Conservation (phyloP, 2,113 vertebrate genomes). For the Grus americana region DNA sequence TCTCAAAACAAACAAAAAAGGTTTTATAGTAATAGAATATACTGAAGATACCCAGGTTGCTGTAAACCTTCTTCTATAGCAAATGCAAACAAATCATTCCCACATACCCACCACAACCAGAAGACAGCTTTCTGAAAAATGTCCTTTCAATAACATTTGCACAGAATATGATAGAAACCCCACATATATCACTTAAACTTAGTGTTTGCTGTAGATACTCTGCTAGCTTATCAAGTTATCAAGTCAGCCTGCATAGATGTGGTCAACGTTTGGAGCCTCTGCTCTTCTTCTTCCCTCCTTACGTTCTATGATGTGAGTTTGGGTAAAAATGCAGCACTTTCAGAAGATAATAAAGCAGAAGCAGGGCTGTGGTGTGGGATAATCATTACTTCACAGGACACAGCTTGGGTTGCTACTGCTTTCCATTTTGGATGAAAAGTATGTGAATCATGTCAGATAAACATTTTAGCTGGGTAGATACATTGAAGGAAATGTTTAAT, state of each 20-base stretch:
- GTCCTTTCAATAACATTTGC: background rate
- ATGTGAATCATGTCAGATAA: background rate
- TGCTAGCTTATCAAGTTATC: background rate
- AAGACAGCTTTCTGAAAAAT: background rate
- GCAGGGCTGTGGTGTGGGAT: background rate
- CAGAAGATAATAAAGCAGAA: background rate
- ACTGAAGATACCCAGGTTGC: background rate
- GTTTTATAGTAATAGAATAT: background rate
- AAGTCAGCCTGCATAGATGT: background rate
- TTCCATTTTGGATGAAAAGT: background rate
- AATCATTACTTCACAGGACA: background rate
- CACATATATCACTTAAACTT: background rate
- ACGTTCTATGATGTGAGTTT: background rate
- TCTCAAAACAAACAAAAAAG: background rate
- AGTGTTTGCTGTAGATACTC: background rate
- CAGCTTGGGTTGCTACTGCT: background rate
- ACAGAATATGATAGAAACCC: background rate
- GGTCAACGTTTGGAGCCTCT: background rate
- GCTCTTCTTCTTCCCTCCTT: background rate
- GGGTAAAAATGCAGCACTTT: background rate
- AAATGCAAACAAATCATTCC: background rate
- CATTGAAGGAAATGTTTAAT: background rate
- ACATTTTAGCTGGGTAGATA: background rate
- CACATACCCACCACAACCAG: background rate
- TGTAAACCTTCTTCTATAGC: background rate